These are phyloP conservation scores for Artibeus lituratus DNA, from an alignment of 2,797 vertebrate species.

Conservation along the genomic window DNA sequence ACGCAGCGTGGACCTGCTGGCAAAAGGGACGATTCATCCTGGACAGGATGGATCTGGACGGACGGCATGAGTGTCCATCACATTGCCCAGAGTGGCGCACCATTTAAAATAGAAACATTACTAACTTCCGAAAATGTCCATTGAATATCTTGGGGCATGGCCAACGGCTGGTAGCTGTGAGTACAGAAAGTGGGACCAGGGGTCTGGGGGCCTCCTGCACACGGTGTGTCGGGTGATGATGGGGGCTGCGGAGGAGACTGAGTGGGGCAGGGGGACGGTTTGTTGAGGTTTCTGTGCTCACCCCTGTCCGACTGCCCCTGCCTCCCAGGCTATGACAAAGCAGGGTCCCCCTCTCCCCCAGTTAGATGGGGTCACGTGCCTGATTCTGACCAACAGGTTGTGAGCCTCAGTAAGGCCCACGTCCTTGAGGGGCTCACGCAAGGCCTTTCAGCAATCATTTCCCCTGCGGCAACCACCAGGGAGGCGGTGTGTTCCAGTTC, in stretches of 20 bases:
- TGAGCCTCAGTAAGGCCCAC: neutral
- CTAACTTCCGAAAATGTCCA: neutral
- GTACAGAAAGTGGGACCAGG: neutral
- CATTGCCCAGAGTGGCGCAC: neutral
- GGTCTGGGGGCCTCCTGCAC: neutral
- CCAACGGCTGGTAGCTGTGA: neutral
- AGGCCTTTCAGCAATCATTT: fast-evolving
- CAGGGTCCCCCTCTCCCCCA: neutral
- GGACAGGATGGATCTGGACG: neutral
- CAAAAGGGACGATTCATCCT: neutral
- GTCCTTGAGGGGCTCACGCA: neutral
- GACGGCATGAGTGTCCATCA: neutral
- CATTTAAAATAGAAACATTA: neutral
- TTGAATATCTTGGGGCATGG: neutral
- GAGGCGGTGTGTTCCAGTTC: neutral
- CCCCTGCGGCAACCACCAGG: neutral
- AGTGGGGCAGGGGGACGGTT: neutral
- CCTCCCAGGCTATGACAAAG: neutral
- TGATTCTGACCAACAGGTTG: neutral
- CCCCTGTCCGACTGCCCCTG: neutral
- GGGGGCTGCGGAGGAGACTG: neutral
- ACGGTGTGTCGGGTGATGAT: too few relatives aligned
- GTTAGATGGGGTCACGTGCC: neutral
- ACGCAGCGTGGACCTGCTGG: fast-evolving
- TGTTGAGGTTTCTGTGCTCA: neutral